A percentile compares a stretch with the other conserved stretches of the same genome.
Evolutionary conservation across 2,113 vertebrate genomes (phyloP).

Genomic region (Carassius carassius): DNA sequence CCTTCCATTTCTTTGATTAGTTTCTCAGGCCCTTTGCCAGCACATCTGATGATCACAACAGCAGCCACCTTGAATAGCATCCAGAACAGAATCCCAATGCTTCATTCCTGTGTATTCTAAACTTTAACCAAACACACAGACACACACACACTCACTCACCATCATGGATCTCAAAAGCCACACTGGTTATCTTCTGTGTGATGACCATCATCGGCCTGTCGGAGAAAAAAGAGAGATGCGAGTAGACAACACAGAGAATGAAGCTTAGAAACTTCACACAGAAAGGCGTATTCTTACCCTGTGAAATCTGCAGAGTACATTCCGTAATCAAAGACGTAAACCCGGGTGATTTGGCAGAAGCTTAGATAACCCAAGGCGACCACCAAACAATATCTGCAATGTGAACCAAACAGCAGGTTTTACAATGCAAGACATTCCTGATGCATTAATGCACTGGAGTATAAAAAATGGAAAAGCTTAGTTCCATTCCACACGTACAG

Average conservation of each 20-base stretch:
- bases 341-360: constrained; percentile 92
- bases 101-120: neutral
- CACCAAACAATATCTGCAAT: constrained; percentile 87
- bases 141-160: constrained; percentile 73
- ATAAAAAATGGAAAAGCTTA: too few relatives aligned
- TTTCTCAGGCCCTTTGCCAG: constrained; percentile 49
- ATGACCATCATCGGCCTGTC: constrained; percentile 96
- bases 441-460: too few relatives aligned
- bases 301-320: constrained; percentile 83
- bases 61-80: neutral
- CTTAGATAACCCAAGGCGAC: constrained; percentile 93
- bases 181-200: constrained; percentile 94
- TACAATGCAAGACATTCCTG: too few relatives aligned
- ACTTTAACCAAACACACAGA: neutral
- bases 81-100: constrained; percentile 4
- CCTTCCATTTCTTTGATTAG: constrained; percentile 55
- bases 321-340: constrained; percentile 91
- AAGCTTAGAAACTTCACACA: neutral
- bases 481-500: too few relatives aligned
- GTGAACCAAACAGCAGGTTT: constrained; percentile 33
- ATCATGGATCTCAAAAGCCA: constrained; percentile 92
- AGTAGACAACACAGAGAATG: neutral
- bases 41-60: constrained; percentile 23
- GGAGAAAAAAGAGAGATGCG: constrained; percentile 41
- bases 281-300: constrained; percentile 77